Evolutionary conservation across 2,888 invertebrate species (phyloP).

Genomic region (Abrostola tripartita): DNA sequence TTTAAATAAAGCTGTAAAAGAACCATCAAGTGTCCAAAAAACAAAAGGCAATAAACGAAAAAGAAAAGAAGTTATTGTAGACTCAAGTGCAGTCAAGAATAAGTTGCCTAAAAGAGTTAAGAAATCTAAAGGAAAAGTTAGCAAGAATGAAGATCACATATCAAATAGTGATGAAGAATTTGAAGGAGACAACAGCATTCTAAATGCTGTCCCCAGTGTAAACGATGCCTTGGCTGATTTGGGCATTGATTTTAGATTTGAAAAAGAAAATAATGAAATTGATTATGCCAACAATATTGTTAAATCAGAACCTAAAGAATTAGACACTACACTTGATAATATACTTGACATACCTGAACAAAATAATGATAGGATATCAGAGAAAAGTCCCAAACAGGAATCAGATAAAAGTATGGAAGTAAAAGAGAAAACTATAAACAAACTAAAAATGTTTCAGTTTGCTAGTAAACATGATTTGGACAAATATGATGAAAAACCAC

Average conservation of each 20-base stretch:
- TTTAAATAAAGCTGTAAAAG: conserved; percentile 71
- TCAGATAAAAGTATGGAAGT: conserved; percentile 23
- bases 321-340: conserved; percentile 17
- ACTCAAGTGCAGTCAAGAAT: conserved; percentile 61
- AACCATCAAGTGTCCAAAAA: conserved; percentile 63
- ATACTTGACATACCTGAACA: conserved; percentile 31
- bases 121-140: conserved; percentile 54
- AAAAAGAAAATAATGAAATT: conserved; percentile 29
- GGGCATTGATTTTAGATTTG: conserved; percentile 73
- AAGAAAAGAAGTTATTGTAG: conserved; percentile 70
- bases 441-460: conserved; percentile 79
- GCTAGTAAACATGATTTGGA: conserved; percentile 70
- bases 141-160: conserved; percentile 24
- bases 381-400: conserved; percentile 26
- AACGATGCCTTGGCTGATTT: conserved; percentile 80
- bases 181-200: conserved; percentile 57
- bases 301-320: conserved; percentile 27
- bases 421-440: conserved; percentile 59
- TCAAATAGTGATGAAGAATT: conserved; percentile 59
- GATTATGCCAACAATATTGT: conserved; percentile 21
- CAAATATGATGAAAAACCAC: conserved; percentile 70
- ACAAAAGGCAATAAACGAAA: conserved; percentile 68
- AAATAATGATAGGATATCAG: conserved; percentile 29
- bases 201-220: conserved; percentile 83
- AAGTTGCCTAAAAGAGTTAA: conserved; percentile 60